These are phyloP conservation scores for Heptranchias perlo DNA, from an alignment of 2,113 vertebrate species.

Conservation along the genomic window DNA sequence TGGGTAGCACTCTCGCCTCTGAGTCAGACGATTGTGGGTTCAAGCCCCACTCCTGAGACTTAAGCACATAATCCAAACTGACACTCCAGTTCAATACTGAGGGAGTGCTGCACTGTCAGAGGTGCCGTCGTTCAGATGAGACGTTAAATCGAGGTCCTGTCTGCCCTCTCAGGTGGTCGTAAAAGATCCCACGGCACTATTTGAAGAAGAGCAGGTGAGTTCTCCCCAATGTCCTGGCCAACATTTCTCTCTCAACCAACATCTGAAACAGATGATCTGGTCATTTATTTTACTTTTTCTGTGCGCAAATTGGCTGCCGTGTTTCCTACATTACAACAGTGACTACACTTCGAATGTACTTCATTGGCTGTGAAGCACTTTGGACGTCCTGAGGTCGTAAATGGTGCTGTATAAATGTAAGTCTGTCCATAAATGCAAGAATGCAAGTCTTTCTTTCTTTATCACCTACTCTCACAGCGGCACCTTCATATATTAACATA, in stretches of 20 bases:
- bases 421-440: neutral
- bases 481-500: neutral
- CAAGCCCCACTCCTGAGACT: neutral
- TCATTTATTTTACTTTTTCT: neutral
- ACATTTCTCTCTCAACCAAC: neutral
- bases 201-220: neutral
- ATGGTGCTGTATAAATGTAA: neutral
- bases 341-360: too few species aligned
- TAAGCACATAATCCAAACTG: neutral
- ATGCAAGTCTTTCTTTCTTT: neutral
- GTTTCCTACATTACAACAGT: too few species aligned
- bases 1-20: neutral
- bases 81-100: neutral
- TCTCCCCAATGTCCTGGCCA: too few species aligned
- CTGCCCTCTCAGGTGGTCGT: neutral
- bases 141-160: too few species aligned
- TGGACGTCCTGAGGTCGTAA: neutral
- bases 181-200: neutral
- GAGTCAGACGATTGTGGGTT: neutral
- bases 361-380: too few species aligned
- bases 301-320: too few species aligned
- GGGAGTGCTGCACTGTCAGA: neutral
- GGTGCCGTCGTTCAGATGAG: neutral
- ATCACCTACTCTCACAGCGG: neutral
- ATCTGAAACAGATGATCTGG: neutral